Percentiles rank a stretch among this genome's conserved stretches.
These are phyloP conservation scores for Coelopa pilipes DNA, from an alignment of 2,888 invertebrate species.

Conservation along the genomic window DNA sequence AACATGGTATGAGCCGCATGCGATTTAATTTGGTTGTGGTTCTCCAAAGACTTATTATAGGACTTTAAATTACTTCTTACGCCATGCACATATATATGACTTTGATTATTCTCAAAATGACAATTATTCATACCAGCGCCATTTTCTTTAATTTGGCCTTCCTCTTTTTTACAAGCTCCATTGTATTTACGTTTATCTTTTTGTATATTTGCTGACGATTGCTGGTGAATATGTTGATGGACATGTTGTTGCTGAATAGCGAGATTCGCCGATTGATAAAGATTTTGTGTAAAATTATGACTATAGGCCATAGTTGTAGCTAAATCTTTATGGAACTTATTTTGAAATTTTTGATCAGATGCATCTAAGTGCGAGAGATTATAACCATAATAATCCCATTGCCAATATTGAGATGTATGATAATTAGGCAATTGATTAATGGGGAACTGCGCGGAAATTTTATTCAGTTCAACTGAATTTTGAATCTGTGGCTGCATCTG, in stretches of 20 bases:
- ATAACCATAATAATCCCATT: constrained; percentile 73
- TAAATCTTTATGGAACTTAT: constrained; percentile 69
- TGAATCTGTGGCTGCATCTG: constrained; percentile 55
- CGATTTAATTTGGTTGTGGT: constrained; percentile 17
- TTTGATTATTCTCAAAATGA: constrained; percentile 30
- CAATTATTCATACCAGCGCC: constrained; percentile 5
- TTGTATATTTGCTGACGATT: constrained; percentile 48
- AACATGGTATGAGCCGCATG: constrained; percentile 16
- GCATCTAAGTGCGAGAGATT: constrained; percentile 71
- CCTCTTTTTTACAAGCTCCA: constrained; percentile 60
- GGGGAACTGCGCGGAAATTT: constrained; percentile 72
- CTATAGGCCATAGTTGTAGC: constrained; percentile 66
- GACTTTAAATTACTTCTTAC: constrained; percentile 54
- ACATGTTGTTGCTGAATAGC: constrained; percentile 64
- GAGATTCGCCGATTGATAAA: constrained; percentile 62
- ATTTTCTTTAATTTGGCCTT: constrained; percentile 37
- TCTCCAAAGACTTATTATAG: constrained; percentile 43
- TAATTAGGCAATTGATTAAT: constrained; percentile 77
- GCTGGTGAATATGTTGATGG: constrained; percentile 62
- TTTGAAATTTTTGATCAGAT: constrained; percentile 71
- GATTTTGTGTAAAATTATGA: constrained; percentile 64
- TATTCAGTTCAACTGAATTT: constrained; percentile 68
- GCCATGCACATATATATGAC: constrained; percentile 19
- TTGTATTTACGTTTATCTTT: constrained; percentile 59
- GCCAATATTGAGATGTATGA: constrained; percentile 75